Evolutionary conservation across 2,888 invertebrate species (phyloP), one percentile per base, ranked within the genome.

Genomic region (Acleris cristana): DNA sequence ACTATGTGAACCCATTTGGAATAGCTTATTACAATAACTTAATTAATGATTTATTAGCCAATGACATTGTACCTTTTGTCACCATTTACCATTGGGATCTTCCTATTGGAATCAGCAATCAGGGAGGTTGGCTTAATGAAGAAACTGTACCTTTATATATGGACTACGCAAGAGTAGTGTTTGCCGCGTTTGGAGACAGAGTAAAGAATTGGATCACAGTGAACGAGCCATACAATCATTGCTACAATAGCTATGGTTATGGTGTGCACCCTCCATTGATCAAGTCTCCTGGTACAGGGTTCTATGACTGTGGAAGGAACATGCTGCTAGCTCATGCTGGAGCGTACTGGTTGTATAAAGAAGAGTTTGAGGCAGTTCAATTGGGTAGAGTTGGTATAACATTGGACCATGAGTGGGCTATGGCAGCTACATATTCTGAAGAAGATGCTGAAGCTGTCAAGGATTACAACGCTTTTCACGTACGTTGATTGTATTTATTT

Each of bases 201-300:
- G 93, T 95, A 1, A 93, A 89, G 76, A 77, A 89, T 53, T 96
- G 96, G 95, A 93, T 95, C 0, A 96, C 95, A 0, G 88, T 96
- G 54, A 96, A 96, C 77, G 96, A 96, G 74, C 95, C 95, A 0
- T 83, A 78, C 65, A 72, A 84, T 21, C 81, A 85, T 64, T 87
- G 89, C 69, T 54, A 51, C 26, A 53, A 60, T 16, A 70, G 67
- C 2, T 94, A 93, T 74, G 87, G 85, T 0, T 0, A n/a, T 1
- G 74, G 54, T 0, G 4, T n/a, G 7, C 72, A 74, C 34, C 88
- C 93, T 2, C 70, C 84, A 81, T 59, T 65, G 2, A 57, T 69
- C 1, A 40, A 18, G 23, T 71, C 72, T 26, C 91, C 92, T 0
- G 94, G 93, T 1, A 81, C 89, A 34, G 94, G 91, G 0, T 84